phyloP scores from a whole-genome alignment of 2,888 invertebrate genomes.

The Ellobium chinense region DNA sequence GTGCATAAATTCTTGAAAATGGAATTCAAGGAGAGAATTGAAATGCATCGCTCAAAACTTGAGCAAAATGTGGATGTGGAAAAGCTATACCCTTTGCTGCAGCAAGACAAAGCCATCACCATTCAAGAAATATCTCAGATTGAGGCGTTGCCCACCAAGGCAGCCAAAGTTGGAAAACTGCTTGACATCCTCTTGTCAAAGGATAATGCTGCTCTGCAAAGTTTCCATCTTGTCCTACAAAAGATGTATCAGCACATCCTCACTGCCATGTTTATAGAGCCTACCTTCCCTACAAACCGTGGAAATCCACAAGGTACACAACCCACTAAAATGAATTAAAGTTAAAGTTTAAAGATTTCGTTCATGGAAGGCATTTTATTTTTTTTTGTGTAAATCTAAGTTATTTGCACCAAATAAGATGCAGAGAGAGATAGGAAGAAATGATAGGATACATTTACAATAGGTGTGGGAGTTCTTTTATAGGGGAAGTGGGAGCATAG shows the following conservation, averaged over 20 bases:
- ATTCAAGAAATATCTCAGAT: slow-evolving; percentile 64
- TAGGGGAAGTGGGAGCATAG: no score
- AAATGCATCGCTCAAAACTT: slow-evolving; percentile 65
- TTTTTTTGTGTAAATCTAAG: no score
- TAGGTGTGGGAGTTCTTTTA: no score
- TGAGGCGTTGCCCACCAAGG: slow-evolving; percentile 60
- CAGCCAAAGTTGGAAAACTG: slow-evolving; percentile 66
- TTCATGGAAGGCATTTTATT: no score
- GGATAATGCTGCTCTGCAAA: slow-evolving; percentile 63
- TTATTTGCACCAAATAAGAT: no score
- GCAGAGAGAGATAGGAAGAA: no score
- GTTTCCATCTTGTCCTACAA: slow-evolving; percentile 61
- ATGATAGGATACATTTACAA: no score
- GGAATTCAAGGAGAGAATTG: slow-evolving; percentile 68
- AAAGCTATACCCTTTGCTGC: slow-evolving; percentile 49
- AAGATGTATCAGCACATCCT: slow-evolving; percentile 68
- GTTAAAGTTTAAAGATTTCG: no score
- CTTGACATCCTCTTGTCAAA: slow-evolving; percentile 64
- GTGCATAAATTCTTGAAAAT: slow-evolving; percentile 54
- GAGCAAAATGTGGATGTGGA: slow-evolving; percentile 50
- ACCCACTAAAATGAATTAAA: background rate
- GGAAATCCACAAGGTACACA: slow-evolving; percentile 30
- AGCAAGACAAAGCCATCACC: slow-evolving; percentile 61
- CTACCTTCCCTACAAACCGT: slow-evolving; percentile 44
- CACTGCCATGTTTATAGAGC: slow-evolving; percentile 68